Evolutionary conservation across 2,888 invertebrate genomes (phyloP), one percentile per base, ranked within the genome.

Genomic region (Nomada hirtipes): DNA sequence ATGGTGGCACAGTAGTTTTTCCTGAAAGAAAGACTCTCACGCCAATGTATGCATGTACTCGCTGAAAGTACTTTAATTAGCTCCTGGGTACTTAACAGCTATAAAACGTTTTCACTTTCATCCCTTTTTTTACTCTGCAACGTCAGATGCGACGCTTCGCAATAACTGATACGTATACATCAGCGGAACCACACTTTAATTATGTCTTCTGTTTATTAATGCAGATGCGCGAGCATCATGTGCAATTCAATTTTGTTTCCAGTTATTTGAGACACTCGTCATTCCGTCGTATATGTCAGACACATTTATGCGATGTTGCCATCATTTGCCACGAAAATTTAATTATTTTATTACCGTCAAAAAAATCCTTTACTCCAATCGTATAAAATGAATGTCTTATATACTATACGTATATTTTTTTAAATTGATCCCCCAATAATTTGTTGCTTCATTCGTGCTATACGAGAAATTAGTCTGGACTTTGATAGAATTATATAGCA

Each of bases 11-110:
- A 67, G 7, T 36, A 36, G 36, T 20, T 76, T 36, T 36, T 55
- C 23, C 60, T 50, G 15, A 23, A 44, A n/a, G 61, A 20, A 44
- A 67, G 36, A 47, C 57, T 75, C 79, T 69, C 82, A 82, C 82
- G 79, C n/a, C 60, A 82, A 71, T 82, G 53, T 68, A 53, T 75
- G 52, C 63, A 42, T 53, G 63, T 70, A 68, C 64, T 73, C 59
- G 57, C 47, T 69, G 23, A 60, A 79, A 75, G 65, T 68, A 53
- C 75, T 71, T 69, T 42, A 82, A 82, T 79, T 82, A 79, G 63
- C 59, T 44, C 18, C 59, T 75, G 23, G 53, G 68, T 55, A 67
- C 71, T 68, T 71, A 70, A 76, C 68, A 65, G 70, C 73, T 53
- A 29, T 69, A 61, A 81, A 81, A 80, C 71, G 75, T 65, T 79